Evolutionary conservation across 2,797 vertebrate species (phyloP).

Genomic region (Pipistrellus pygmaeus): DNA sequence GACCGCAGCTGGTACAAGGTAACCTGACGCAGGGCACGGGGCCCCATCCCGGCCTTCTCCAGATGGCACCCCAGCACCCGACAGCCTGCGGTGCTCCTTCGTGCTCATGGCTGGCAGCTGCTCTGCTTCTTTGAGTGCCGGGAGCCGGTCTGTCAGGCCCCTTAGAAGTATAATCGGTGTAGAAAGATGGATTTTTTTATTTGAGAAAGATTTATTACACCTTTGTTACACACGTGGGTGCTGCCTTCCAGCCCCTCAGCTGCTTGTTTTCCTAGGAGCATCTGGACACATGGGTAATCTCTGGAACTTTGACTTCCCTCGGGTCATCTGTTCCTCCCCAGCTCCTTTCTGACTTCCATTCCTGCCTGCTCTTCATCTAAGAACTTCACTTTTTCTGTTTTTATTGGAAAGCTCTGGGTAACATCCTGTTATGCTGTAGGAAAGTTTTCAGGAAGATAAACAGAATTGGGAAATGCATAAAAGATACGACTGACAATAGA

Average conservation of each 20-base stretch:
- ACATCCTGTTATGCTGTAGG: slow-evolving; percentile 68
- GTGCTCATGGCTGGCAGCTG: background rate
- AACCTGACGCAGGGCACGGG: slow-evolving; percentile 49
- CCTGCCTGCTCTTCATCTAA: slow-evolving; percentile 47
- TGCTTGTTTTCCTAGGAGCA: slow-evolving; percentile 60
- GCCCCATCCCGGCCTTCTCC: too few species aligned
- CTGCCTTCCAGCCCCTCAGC: background rate
- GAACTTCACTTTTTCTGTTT: slow-evolving; percentile 67
- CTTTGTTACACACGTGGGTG: background rate
- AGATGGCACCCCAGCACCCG: background rate
- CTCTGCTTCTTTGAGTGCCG: background rate
- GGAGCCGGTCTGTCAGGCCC: background rate
- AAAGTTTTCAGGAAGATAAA: slow-evolving; percentile 58
- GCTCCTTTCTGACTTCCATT: slow-evolving; percentile 5
- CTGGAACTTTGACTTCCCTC: slow-evolving; percentile 56
- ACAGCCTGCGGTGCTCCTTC: background rate
- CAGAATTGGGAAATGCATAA: slow-evolving; percentile 30
- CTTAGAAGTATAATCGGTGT: background rate
- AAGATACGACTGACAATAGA: background rate
- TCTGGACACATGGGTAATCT: slow-evolving; percentile 52
- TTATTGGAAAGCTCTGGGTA: slow-evolving; percentile 70
- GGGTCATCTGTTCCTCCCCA: background rate
- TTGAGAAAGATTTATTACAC: background rate
- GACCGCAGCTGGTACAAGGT: slow-evolving; percentile 99
- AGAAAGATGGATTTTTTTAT: background rate